Percentiles rank a stretch among this genome's conserved stretches.
phyloP scores from a whole-genome alignment of 2,797 vertebrate species.

The Odontamblyopus rebecca region DNA sequence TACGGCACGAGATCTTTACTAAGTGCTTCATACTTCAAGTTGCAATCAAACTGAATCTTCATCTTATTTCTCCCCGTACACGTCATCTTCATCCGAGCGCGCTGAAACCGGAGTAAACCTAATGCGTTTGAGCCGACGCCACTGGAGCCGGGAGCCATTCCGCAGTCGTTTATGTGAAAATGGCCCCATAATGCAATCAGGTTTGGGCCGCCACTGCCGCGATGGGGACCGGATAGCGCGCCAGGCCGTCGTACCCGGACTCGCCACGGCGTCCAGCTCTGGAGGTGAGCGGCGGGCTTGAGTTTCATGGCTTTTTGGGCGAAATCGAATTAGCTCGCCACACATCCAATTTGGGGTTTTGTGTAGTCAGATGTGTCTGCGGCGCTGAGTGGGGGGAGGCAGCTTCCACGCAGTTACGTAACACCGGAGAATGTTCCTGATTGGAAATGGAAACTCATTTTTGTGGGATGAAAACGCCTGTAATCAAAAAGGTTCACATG shows the following conservation, averaged over 20 bases:
- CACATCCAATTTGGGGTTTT: constrained; percentile 84
- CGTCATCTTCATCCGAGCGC: constrained; percentile 55
- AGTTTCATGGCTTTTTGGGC: constrained; percentile 76
- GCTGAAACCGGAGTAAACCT: constrained; percentile 69
- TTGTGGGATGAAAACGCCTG: too few species aligned
- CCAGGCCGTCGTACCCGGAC: constrained; percentile 73
- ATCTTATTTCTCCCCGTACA: too few species aligned
- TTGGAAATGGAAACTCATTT: too few species aligned
- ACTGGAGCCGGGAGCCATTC: constrained; percentile 66
- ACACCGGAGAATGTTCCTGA: constrained; percentile 43
- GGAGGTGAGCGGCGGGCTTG: constrained; percentile 78
- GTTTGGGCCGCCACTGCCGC: constrained; percentile 80
- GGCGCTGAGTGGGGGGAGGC: constrained; percentile 58
- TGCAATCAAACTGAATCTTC: too few species aligned
- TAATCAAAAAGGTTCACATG: constrained; percentile 45
- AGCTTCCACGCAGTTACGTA: constrained; percentile 60
- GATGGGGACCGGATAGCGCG: constrained; percentile 81
- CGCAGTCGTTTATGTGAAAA: constrained; percentile 81
- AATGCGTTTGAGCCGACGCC: constrained; percentile 71
- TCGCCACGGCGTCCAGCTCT: constrained; percentile 81
- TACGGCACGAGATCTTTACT: too few species aligned
- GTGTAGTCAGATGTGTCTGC: constrained; percentile 78
- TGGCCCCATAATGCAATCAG: constrained; percentile 83
- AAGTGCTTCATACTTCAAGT: too few species aligned
- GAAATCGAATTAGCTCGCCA: constrained; percentile 82